Evolutionary conservation across 2,113 vertebrate genomes (phyloP).

Genomic region (Macroglossus sobrinus): DNA sequence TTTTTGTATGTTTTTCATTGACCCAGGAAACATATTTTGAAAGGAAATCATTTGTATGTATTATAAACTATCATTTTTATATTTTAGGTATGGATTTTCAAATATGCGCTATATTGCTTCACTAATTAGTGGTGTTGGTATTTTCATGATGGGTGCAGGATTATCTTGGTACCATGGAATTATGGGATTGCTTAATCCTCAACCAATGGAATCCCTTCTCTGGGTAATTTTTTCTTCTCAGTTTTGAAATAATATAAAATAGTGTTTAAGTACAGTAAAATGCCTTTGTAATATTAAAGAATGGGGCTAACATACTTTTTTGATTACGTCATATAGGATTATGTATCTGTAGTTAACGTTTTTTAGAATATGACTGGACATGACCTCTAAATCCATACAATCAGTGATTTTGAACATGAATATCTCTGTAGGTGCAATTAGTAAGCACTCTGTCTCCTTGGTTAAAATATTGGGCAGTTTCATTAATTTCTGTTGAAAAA

Average conservation of each 20-base stretch:
- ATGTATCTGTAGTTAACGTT: background rate
- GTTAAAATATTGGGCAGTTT: slow-evolving; percentile 5
- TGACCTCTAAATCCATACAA: background rate
- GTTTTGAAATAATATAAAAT: background rate
- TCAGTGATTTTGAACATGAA: background rate
- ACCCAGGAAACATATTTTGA: background rate
- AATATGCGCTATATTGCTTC: slow-evolving; percentile 99
- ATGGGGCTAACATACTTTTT: background rate
- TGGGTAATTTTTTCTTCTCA: slow-evolving; percentile 87
- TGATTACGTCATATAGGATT: background rate
- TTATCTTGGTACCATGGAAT: slow-evolving; percentile 99
- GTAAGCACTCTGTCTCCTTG: background rate
- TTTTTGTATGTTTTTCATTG: background rate
- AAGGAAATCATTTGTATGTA: slow-evolving; percentile 21
- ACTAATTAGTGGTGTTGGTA: slow-evolving; percentile 97
- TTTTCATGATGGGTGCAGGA: slow-evolving; percentile 99
- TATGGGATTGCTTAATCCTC: slow-evolving; percentile 95
- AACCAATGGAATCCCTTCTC: slow-evolving; percentile 94
- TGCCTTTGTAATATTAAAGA: slow-evolving; percentile 13
- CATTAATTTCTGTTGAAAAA: background rate
- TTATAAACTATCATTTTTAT: slow-evolving; percentile 31
- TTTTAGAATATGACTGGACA: background rate
- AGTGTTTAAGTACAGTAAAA: background rate
- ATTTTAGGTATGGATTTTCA: slow-evolving; percentile 94
- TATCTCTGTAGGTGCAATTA: background rate